Base-by-base conservation (phyloP, 2,113 vertebrate genomes). In the Dasyurus viverrinus region DNA sequence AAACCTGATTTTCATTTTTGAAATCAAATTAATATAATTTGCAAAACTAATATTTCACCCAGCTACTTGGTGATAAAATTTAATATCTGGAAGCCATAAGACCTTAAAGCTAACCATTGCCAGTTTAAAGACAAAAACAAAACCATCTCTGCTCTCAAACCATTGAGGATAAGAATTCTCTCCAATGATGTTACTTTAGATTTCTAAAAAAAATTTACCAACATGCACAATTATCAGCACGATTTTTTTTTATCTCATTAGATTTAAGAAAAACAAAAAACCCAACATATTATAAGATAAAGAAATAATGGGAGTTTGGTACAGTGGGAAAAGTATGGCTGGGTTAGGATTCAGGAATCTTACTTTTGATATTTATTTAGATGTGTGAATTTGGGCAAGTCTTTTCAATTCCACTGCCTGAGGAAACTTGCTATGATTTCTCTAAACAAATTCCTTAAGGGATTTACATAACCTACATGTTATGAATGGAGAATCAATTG, bases 11-110 rank as follows among this genome's bases (percentile, higher is more conserved):
- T 25, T 90, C 5, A 76, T 94, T 47, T 93, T 95, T 57, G 93
- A 92, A 89, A 97, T 94, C 92, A 8, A 2, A 42, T 92, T 93
- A 54, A 14, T 53, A n/a, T 24, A 48, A 91, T 55, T 90, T 92
- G 93, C 22, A 94, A 94, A 91, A 91, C 23, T 54, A 53, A 2
- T 3, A 53, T 91, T 92, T 89, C 46, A 54, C 19, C 53, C 36
- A 47, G 26, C 1, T 53, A 94, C 90, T 8, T 52, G 26, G 8
- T 90, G 91, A 96, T 92, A 92, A 91, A 89, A 89, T 36, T 0
- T 94, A 47, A 76, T 8, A 68, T 50, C 92, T 9, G 89, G 90
- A 91, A 94, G 55, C 46, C 84, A 92, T 6, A 91, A n/a, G 42
- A 47, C 36, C 36, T 54, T 47, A 16, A 57, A 97, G 91, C 42